Percentiles rank a stretch among this genome's conserved stretches.
Conservation (phyloP, 2,888 invertebrate genomes). For the Megaustenia siamemsis region DNA sequence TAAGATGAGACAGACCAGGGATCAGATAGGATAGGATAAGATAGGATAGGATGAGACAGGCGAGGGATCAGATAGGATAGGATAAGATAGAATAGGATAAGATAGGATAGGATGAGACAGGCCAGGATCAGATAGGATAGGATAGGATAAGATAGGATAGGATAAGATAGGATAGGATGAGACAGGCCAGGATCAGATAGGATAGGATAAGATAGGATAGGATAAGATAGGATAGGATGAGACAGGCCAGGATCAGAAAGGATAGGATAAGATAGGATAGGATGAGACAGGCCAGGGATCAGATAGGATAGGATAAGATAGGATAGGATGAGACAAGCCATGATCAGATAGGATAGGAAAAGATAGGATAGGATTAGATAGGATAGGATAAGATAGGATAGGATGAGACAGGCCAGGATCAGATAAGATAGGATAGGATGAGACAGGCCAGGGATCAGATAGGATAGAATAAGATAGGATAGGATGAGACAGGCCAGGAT, state of each 20-base stretch:
- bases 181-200: slow-evolving; percentile 19
- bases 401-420: slow-evolving; percentile 9
- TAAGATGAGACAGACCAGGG: slow-evolving; percentile 21
- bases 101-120: slow-evolving; percentile 22
- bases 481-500: no score
- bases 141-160: slow-evolving; percentile 37
- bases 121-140: slow-evolving; percentile 9
- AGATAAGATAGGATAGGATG: slow-evolving; percentile 24
- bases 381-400: slow-evolving; percentile 9
- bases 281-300: no score
- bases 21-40: no score
- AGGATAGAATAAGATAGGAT: slow-evolving; percentile 23
- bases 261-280: slow-evolving; percentile 27
- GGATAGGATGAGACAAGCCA: no score
- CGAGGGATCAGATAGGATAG: slow-evolving; percentile 27
- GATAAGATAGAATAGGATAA: slow-evolving; percentile 38
- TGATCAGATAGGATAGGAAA: slow-evolving; percentile 27
- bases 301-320: slow-evolving; percentile 18
- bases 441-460: no score
- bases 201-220: slow-evolving; percentile 23
- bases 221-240: slow-evolving; percentile 23
- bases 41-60: no score
- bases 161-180: slow-evolving; percentile 37
- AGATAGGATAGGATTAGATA: slow-evolving; percentile 18
- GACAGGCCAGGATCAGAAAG: slow-evolving; percentile 6